phyloP scores from a whole-genome alignment of 2,113 vertebrate species.

The Amblyornis subalaris region DNA sequence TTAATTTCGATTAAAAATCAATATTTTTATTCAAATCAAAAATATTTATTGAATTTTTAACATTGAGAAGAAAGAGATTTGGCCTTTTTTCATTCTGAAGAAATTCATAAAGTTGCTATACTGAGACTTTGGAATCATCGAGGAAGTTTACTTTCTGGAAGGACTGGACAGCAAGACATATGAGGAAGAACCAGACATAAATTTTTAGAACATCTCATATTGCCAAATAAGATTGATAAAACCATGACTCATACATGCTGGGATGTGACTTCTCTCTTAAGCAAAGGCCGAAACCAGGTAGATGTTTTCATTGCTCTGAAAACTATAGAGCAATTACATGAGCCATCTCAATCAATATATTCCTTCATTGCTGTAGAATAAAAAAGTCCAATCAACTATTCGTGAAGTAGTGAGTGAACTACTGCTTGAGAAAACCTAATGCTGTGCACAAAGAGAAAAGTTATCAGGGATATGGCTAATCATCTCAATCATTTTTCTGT shows the following conservation, averaged over 20 bases:
- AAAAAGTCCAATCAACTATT: neutral
- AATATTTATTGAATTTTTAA: neutral
- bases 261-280: neutral
- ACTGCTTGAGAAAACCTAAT: neutral
- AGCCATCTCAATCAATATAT: neutral
- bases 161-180: neutral
- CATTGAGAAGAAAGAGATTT: neutral
- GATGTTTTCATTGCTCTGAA: neutral
- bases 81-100: neutral
- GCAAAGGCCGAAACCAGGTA: neutral
- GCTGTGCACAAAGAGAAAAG: neutral
- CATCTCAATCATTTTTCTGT: neutral
- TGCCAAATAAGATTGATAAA: neutral
- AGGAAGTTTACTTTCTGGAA: neutral
- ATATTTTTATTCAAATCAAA: neutral
- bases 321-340: neutral
- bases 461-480: neutral
- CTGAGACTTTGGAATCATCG: neutral
- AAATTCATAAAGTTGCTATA: neutral
- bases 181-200: fast-evolving
- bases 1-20: neutral
- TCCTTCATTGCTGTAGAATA: neutral
- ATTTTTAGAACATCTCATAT: neutral
- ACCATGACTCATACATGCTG: neutral
- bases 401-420: fast-evolving